Base-by-base conservation (phyloP, 2,888 invertebrate species). In the Podabrus alpinus region DNA sequence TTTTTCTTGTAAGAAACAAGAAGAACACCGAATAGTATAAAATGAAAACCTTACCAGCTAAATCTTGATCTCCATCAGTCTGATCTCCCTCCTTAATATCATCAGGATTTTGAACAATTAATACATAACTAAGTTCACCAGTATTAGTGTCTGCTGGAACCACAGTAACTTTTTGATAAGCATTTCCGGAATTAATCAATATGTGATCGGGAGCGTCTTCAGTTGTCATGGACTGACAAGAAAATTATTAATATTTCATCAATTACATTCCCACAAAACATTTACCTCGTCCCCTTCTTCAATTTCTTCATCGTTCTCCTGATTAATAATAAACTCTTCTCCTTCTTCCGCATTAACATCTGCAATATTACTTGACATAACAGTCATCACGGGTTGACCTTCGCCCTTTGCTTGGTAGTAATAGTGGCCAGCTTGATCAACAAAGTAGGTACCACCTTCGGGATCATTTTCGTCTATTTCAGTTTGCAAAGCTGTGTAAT, bases 81-180 rank as follows among this genome's bases (percentile, higher is more conserved):
- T 89, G 89, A 25, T 89, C 89, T 15, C 86, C 86, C 72, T 89
- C 89, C 45, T 86, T 88, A 59, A 88, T 83, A 79, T 89, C 89
- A 0, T 90, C 89, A 25, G 89, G 89, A 71, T 90, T 89, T 82
- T 94, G 94, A 11, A 97, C 95, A 73, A 97, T 95, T 13, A 97
- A 90, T 0, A 97, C 95, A 84, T 96, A 97, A 88, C 95, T 95
- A 45, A 96, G 92, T 88, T 96, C 96, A 1, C 94, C 94, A 21
- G 92, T 91, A 81, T 91, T 91, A 0, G 90, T 90, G 78, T 94
- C 94, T 0, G 95, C 93, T 0, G 96, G 96, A 68, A 96, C 92
- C 78, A 96, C 91, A 1, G 96, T 95, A 0, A 96, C 94, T 0
- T 95, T 93, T 87, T 95, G 95, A 86, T 91, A 95, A 1, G 91